Evolutionary conservation across 2,797 vertebrate genomes (phyloP).

Genomic region (Catamblyrhynchus diadema): DNA sequence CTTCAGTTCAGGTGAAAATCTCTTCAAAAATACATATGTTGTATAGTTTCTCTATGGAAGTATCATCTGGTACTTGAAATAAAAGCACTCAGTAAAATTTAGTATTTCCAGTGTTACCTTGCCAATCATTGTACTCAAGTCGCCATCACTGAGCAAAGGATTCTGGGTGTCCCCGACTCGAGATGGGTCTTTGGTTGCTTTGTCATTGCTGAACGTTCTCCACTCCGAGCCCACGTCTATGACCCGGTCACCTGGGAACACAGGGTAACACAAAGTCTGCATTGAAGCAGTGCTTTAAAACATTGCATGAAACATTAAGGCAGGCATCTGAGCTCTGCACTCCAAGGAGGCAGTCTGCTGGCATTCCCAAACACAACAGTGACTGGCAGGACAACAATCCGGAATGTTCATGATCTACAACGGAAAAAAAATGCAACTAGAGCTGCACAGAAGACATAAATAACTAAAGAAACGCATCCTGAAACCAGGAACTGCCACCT

Average conservation of each 20-base stretch:
- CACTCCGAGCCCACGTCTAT: conserved; percentile 98
- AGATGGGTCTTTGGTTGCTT: conserved; percentile 97
- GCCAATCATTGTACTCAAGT: conserved; percentile 98
- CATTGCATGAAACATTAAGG: neutral
- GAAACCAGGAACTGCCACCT: neutral
- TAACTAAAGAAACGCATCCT: neutral
- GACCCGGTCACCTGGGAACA: conserved; percentile 89
- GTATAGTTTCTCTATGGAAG: neutral
- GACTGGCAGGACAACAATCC: neutral
- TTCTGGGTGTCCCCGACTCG: conserved; percentile 98
- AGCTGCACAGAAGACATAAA: neutral
- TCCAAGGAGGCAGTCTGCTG: neutral
- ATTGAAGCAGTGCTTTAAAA: neutral
- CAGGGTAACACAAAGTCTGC: neutral
- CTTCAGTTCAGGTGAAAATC: neutral
- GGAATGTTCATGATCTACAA: neutral
- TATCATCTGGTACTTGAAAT: neutral
- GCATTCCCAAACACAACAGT: neutral
- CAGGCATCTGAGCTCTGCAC: neutral
- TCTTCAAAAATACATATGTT: neutral
- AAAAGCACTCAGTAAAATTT: neutral
- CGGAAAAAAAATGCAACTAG: neutral
- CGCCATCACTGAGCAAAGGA: conserved; percentile 92
- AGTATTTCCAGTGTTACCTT: conserved; percentile 81
- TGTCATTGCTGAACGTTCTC: conserved; percentile 99